Evolutionary conservation across 2,797 vertebrate species (phyloP).

Genomic region (Melanotaenia maccullochi): DNA sequence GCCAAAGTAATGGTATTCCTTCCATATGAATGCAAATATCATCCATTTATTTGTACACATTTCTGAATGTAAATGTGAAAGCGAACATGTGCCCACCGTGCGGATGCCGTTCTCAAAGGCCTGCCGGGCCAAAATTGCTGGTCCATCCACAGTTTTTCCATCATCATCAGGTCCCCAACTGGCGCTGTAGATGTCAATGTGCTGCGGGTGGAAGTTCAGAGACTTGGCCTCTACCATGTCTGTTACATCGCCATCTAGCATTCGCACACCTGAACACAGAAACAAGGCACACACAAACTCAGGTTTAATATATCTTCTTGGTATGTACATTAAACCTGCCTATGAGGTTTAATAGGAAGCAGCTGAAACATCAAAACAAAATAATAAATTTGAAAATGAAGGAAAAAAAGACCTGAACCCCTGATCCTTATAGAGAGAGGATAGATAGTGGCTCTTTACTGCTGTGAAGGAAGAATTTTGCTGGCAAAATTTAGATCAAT

Average conservation of each 20-base stretch:
- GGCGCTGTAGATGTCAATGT: slow-evolving; percentile 98
- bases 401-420: not conserved
- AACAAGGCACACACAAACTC: slow-evolving; percentile 4
- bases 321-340: not conserved
- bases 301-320: not conserved
- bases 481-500: too few species aligned
- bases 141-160: slow-evolving; percentile 96
- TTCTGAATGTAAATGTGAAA: slow-evolving; percentile 25
- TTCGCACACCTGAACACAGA: slow-evolving; percentile 89
- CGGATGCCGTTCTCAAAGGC: slow-evolving; percentile 98
- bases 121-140: slow-evolving; percentile 94
- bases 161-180: slow-evolving; percentile 99
- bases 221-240: slow-evolving; percentile 99
- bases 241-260: slow-evolving; percentile 98
- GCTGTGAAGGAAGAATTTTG: too few species aligned
- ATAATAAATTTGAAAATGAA: not conserved
- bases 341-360: not conserved
- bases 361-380: not conserved
- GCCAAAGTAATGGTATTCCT: slow-evolving; percentile 12
- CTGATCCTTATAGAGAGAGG: too few species aligned
- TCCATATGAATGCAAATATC: slow-evolving; percentile 30
- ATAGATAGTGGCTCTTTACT: too few species aligned
- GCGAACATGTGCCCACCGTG: slow-evolving; percentile 81
- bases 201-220: slow-evolving; percentile 94
- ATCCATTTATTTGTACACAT: slow-evolving; percentile 15